Evolutionary conservation across 2,113 vertebrate genomes (phyloP).

Genomic region (Nasalis larvatus): DNA sequence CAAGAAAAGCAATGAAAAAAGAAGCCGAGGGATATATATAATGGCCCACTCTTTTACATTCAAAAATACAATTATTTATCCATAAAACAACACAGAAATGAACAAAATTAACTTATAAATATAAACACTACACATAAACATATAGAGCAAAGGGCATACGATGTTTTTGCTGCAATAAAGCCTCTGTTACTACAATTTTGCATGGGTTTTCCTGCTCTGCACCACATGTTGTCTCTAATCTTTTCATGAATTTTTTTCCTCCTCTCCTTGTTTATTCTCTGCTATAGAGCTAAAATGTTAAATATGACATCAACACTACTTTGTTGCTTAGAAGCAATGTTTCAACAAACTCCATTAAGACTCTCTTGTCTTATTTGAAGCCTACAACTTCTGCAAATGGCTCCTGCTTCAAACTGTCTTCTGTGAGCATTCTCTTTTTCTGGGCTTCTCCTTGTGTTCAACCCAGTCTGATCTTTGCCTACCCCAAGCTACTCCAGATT

Average conservation of each 20-base stretch:
- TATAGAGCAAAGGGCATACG: neutral
- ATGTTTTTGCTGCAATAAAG: neutral
- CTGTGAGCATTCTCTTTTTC: neutral
- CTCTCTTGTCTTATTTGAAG: neutral
- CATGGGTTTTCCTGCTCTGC: neutral
- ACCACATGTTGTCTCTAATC: neutral
- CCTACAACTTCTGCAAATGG: neutral
- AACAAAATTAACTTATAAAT: slow-evolving; percentile 15
- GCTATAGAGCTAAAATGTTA: slow-evolving; percentile 5
- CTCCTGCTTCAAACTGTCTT: neutral
- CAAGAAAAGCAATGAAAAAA: neutral
- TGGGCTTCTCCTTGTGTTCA: neutral
- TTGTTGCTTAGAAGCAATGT: neutral
- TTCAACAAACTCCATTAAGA: neutral
- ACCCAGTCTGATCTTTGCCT: neutral
- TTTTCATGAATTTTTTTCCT: neutral
- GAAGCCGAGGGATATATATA: neutral
- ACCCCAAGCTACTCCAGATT: neutral
- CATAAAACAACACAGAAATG: neutral
- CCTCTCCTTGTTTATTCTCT: neutral
- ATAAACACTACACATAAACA: neutral
- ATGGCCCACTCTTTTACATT: neutral
- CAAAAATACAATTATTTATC: slow-evolving; percentile 4
- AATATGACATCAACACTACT: neutral
- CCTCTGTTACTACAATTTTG: neutral